Evolutionary conservation across 92 coral and sea anemone genomes (phyloP), one percentile per base, ranked within the genome.

Genomic region (Epizoanthus illoricatus): DNA sequence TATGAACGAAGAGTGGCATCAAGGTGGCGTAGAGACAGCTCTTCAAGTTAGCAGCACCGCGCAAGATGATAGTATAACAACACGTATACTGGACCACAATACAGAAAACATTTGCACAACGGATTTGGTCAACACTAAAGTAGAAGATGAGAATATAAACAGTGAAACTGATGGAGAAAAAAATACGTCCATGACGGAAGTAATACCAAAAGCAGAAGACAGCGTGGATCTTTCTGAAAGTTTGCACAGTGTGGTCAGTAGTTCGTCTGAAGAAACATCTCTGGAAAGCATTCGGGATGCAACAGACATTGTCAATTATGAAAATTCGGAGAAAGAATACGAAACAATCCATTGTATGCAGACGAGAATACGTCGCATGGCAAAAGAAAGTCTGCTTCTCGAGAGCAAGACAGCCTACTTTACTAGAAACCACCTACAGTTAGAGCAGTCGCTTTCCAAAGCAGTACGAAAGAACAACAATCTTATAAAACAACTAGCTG

Each of bases 381-480:
- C 90, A 60, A 88, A 90, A 62, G 97, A 93, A 79, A 88, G 85
- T 17, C 87, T 93, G 41, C 73, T 84, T 39, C 86, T 93, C 21
- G 97, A 93, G 74, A 81, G 33, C 65, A 86, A 84, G 79, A 89
- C 97, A 5, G 85, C 94, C 6, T 63, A 79, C 60, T 89, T 92
- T 62, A 87, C 87, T 15, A 88, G 87, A 74, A 83, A 87, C 2
- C 90, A 86, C 43, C 81, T 88, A 89, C 89, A 65, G 57, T 69
- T 93, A 8, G 90, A 93, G 79, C 80, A 86, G 42, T 75, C 97
- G 0, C 71, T 90, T 41, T 79, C 89, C 3, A 86, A 86, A 57
- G 94, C 89, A 41, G 76, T 86, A 40, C 62, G 63, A 55, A 87
- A 88, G 71, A 93, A 90, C 63, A 43, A 86, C 8, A 62, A 65